Base-by-base conservation (phyloP, 2,113 vertebrate genomes). In the Jaculus jaculus region DNA sequence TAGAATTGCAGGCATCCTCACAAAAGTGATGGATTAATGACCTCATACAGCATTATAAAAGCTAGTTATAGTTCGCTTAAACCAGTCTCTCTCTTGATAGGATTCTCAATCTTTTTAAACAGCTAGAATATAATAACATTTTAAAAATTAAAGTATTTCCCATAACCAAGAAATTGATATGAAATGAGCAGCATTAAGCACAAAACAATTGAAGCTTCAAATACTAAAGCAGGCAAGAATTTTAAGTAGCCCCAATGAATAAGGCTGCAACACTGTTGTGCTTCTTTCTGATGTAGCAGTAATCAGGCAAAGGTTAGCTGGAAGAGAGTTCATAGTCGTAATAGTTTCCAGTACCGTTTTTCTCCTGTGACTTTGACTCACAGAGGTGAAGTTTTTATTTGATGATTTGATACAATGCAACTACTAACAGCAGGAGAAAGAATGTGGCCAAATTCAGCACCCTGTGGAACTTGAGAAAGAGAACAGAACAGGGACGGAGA, bases 391-490 rank as follows among this genome's bases (percentile, higher is more conserved):
- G 84, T 24, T 96, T 98, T 97, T 32, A 42, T 95, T 84, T 94
- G 24, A 23, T 34, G 71, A 90, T 97, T 89, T 95, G 96, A 93
- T 82, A 95, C 83, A 89, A 21, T 90, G 93, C 92, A 97, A 95
- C 95, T 97, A 93, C 90, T 78, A 94, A 97, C 97, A 97, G 97
- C 95, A 97, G 96, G 93, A 94, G 90, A 91, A 95, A 97, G 92
- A 97, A 91, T 97, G 97, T 97, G 95, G 74, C 96, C 97, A 96
- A 97, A 97, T 95, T 74, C 96, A 93, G 65, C 60, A 60, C 93
- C 95, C 58, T 95, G 95, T 74, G 68, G 96, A 97, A 97, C 91
- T 94, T 96, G 91, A 74, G 51, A 87, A 24, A n/a, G 10, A 96
- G n/a, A 84, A 9, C 10, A 30, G 18, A 71, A 10, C 16, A 6